These are phyloP conservation scores for Lasaia peninsularis DNA, from an alignment of 1,140 invertebrate genomes.

Conservation along the genomic window DNA sequence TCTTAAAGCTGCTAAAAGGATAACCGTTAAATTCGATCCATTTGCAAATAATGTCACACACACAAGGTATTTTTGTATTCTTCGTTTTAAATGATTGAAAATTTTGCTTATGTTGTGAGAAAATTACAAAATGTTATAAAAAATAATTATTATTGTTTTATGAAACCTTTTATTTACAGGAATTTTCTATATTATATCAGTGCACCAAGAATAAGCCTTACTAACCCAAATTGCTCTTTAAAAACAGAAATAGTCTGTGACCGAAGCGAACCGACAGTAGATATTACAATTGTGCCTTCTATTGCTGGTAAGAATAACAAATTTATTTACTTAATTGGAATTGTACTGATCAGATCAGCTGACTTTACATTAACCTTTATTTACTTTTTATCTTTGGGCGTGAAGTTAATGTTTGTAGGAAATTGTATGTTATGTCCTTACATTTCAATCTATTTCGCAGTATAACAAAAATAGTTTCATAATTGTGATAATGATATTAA, in stretches of 20 bases:
- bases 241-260: slow-evolving; percentile 90
- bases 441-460: too few relatives aligned
- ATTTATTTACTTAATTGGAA: background rate
- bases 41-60: slow-evolving; percentile 83
- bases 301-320: slow-evolving; percentile 63
- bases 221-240: slow-evolving; percentile 85
- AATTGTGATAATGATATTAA: too few relatives aligned
- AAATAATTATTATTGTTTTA: background rate
- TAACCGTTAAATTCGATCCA: slow-evolving; percentile 90
- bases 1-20: slow-evolving; percentile 87
- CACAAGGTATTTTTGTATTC: slow-evolving; percentile 78
- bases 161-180: slow-evolving; percentile 68
- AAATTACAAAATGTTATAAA: too few relatives aligned
- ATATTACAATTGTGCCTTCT: slow-evolving; percentile 71
- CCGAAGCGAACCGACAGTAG: slow-evolving; percentile 84
- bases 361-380: background rate
- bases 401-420: too few relatives aligned
- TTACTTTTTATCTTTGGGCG: background rate
- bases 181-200: slow-evolving; percentile 85
- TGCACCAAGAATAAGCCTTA: slow-evolving; percentile 80
- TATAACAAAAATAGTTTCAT: too few relatives aligned
- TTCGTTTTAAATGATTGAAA: too few relatives aligned
- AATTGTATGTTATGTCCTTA: too few relatives aligned
- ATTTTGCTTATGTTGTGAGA: too few relatives aligned
- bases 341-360: background rate